Base-by-base conservation (phyloP, 2,113 vertebrate genomes). In the Etheostoma cragini region DNA sequence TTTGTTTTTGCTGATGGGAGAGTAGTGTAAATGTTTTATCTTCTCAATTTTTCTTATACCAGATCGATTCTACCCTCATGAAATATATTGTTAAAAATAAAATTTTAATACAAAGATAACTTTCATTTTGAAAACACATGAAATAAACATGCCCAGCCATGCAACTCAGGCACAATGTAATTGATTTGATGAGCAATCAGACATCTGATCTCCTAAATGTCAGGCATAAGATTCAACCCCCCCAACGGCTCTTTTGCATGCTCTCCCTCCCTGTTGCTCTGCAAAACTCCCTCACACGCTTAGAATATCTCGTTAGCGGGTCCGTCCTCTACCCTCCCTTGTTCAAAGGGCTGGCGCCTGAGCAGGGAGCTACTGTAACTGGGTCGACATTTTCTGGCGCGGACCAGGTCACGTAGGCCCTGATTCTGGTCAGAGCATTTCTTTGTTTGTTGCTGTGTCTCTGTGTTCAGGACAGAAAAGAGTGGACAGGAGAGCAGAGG, bases 381-480 rank as follows among this genome's bases (percentile, higher is more conserved):
- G 68, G 83, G 70, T 78, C 65, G 17, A 38, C 61, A 68, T 72
- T 87, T 69, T 57, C 65, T 87, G 89, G 63, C 81, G 54, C 62
- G 88, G 54, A 64, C 30, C 17, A n/a, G 84, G 92, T 94, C 94
- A 95, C 94, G 95, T 95, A 95, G 88, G 22, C 92, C 21, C 75
- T 54, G 46, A 19, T 80, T 81, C 70, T 57, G 64, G 71, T 76
- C 57, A 61, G 46, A 2, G 56, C 46, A 58, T 83, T 76, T 90
- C 86, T 90, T 88, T 91, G 80, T 88, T 73, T 78, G 85, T 82
- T 1, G 3, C 57, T 61, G 50, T 50, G 78, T 77, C 22, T 62
- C 80, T 84, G 60, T 78, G 82, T 68, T 76, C 17, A 4, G 64
- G 72, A 82, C 68, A 77, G 67, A 79, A 57, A 64, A 42, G 67